Conservation (phyloP, 2,888 invertebrate genomes). For the Morpho deidamia region DNA sequence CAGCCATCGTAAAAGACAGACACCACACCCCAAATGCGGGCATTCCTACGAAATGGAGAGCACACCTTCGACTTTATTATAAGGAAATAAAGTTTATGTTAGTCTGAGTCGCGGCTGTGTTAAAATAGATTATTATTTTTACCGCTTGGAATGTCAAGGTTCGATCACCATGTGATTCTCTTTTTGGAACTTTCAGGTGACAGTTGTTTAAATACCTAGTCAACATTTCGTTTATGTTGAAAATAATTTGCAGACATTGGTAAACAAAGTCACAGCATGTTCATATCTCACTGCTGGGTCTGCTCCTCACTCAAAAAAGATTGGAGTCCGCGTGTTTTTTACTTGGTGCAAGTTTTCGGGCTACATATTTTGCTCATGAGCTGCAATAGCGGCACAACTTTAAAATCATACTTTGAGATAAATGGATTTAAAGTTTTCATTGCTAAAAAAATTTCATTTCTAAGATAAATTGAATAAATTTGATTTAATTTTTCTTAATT, state of each 20-base stretch:
- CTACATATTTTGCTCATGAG: too few relatives aligned
- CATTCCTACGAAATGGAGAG: constrained; percentile 31
- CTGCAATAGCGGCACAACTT: too few relatives aligned
- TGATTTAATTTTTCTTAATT: too few relatives aligned
- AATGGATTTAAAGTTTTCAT: too few relatives aligned
- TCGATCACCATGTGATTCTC: constrained; percentile 65
- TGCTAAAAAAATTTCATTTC: too few relatives aligned
- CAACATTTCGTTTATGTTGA: background rate
- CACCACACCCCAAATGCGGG: constrained; percentile 68
- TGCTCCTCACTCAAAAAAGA: too few relatives aligned
- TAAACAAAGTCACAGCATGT: too few relatives aligned
- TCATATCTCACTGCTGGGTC: too few relatives aligned
- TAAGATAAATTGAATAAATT: too few relatives aligned
- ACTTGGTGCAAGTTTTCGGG: too few relatives aligned
- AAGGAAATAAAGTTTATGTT: constrained; percentile 38
- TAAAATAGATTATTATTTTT: constrained; percentile 74
- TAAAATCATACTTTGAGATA: too few relatives aligned
- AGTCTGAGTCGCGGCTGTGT: constrained; percentile 29
- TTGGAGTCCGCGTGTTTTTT: too few relatives aligned
- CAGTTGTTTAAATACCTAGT: constrained; percentile 5
- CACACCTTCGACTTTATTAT: constrained; percentile 39
- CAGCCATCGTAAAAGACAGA: constrained; percentile 56
- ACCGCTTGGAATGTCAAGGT: constrained; percentile 74
- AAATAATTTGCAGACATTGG: background rate
- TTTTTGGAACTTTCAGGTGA: constrained; percentile 57